Base-by-base conservation (phyloP, 2,888 invertebrate genomes). In the Stenchaetothrips biformis region DNA sequence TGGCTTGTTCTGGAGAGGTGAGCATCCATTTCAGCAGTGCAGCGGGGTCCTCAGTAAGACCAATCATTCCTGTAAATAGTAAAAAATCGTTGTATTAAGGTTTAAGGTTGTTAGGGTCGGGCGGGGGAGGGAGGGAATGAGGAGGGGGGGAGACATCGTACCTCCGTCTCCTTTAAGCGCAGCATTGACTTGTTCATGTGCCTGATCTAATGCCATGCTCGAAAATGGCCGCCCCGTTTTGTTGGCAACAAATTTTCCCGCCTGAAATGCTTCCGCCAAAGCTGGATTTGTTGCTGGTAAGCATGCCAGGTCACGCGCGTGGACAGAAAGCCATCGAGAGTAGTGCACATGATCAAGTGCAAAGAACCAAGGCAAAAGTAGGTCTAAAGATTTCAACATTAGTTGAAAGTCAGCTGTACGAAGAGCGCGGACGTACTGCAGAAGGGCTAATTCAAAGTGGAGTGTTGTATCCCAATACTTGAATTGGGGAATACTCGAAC, bases 201-300 rank as follows among this genome's bases (percentile, higher is more conserved):
- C 53, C 4, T 79, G 80, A 16, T 80, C 80, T 27, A 78, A 27
- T 37, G 77, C n/a, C 1, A 80, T 67, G 21, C 16, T 0, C 2
- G 79, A 80, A 47, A 80, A 80, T 9, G 27, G 59, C 7, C 37
- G 49, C 16, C 11, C n/a, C 7, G 80, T 59, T 79, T 80, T 80
- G 8, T 25, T 21, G 62, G 48, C 62, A 62, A 62, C 62, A 62
- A 62, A 62, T 6, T 9, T 6, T 62, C 62, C 62, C 18, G 62
- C 9, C 8, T 49, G 62, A 62, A 62, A 62, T 6, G 18, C 18
- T 62, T 13, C 6, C 62, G 62, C 13, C 62, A 18, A 18, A 16
- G 62, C 62, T 6, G 62, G 18, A 18, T 9, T 6, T 16, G 9
- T 13, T 13, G 13, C 9, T 62, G 8, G 6, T 18, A 62, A 13